phyloP scores from a whole-genome alignment of 2,888 invertebrate genomes.

The Iphiclides podalirius region DNA sequence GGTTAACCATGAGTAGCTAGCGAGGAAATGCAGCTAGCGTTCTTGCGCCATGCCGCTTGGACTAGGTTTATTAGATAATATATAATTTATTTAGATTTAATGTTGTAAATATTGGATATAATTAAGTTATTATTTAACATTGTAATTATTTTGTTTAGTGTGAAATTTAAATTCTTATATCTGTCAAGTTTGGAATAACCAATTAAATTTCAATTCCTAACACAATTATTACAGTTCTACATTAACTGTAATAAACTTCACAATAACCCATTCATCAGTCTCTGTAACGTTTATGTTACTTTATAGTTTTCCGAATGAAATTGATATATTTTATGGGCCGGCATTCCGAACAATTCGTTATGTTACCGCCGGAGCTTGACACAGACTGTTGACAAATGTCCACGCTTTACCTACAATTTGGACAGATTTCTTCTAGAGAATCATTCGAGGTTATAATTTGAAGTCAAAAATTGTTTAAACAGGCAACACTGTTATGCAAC shows the following conservation, averaged over 20 bases:
- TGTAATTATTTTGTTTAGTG: no score
- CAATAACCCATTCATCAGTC: background rate
- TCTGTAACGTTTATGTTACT: slow-evolving; percentile 4
- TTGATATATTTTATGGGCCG: slow-evolving; percentile 21
- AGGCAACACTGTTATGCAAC: background rate
- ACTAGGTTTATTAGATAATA: no score
- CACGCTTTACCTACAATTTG: slow-evolving; percentile 12
- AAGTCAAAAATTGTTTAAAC: background rate
- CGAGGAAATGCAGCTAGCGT: no score
- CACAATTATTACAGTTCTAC: background rate
- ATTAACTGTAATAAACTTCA: slow-evolving; percentile 6
- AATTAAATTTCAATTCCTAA: background rate
- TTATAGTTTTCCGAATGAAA: slow-evolving; percentile 16
- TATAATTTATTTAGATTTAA: no score
- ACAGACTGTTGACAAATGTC: slow-evolving; percentile 18
- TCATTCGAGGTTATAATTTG: slow-evolving; percentile 12
- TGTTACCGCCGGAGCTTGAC: slow-evolving; percentile 8
- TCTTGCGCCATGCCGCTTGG: no score
- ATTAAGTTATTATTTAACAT: no score
- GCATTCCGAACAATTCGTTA: slow-evolving; percentile 20
- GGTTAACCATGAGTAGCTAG: no score
- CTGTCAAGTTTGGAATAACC: background rate
- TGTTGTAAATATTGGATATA: no score
- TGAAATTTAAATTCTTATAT: background rate
- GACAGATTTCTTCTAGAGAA: slow-evolving; percentile 8